Conservation (phyloP, 2,888 invertebrate genomes). For the Diachrysia chrysitis region DNA sequence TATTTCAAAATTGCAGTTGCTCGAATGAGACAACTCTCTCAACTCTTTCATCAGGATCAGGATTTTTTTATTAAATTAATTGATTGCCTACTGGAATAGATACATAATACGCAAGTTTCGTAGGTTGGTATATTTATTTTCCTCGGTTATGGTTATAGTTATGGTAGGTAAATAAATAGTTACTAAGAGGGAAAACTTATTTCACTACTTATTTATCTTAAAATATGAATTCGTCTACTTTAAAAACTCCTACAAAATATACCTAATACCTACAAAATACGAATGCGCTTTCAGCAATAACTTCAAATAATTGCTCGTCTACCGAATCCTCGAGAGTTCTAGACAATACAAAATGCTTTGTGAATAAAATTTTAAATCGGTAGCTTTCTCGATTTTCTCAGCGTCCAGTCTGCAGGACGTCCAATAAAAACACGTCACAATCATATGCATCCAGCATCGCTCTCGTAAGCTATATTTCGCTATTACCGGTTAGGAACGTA, state of each 20-base stretch:
- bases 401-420: constrained; percentile 65
- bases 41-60: too few species aligned
- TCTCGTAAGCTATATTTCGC: constrained; percentile 58
- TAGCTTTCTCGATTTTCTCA: constrained; percentile 40
- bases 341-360: constrained; percentile 47
- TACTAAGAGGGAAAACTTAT: too few species aligned
- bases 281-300: constrained; percentile 24
- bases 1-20: too few species aligned
- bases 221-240: background rate
- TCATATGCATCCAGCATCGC: constrained; percentile 60
- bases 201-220: background rate
- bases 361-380: constrained; percentile 60
- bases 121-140: too few species aligned
- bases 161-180: too few species aligned
- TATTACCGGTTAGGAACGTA: constrained; percentile 55
- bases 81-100: too few species aligned
- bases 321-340: constrained; percentile 17
- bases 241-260: constrained; percentile 3
- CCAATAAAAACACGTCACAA: constrained; percentile 69
- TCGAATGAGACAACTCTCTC: too few species aligned
- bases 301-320: constrained; percentile 48
- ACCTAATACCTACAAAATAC: background rate
- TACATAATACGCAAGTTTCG: too few species aligned
- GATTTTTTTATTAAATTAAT: too few species aligned
- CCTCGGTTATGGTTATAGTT: too few species aligned